Conservation (phyloP, 1,140 invertebrate genomes). For the Pseudobourletiella spinata region DNA sequence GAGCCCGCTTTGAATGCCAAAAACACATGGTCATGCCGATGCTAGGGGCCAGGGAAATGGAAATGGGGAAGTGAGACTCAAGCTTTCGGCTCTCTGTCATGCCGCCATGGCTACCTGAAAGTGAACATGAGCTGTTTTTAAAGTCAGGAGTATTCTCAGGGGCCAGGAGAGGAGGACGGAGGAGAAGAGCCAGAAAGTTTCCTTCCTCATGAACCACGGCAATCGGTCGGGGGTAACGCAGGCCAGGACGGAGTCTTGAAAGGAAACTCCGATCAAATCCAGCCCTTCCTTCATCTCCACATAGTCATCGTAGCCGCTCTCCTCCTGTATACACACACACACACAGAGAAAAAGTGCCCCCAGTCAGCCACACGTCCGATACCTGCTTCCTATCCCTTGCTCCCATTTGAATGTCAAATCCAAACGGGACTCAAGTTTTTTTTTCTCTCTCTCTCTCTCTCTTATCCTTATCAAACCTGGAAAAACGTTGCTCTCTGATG, state of each 20-base stretch:
- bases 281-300: slow-evolving; percentile 82
- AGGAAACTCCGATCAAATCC: slow-evolving; percentile 57
- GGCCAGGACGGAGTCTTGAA: slow-evolving; percentile 60
- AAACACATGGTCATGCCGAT: too few relatives aligned
- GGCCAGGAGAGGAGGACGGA: slow-evolving; percentile 76
- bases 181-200: slow-evolving; percentile 65
- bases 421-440: too few relatives aligned
- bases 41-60: background rate
- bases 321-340: slow-evolving; percentile 49
- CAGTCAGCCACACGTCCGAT: too few relatives aligned
- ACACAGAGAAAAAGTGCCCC: too few relatives aligned
- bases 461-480: too few relatives aligned
- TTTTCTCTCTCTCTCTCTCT: too few relatives aligned
- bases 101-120: slow-evolving; percentile 47
- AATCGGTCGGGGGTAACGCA: slow-evolving; percentile 53
- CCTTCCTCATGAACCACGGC: slow-evolving; percentile 54
- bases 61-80: background rate
- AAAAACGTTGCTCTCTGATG: slow-evolving; percentile 74
- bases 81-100: background rate
- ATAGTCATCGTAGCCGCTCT: slow-evolving; percentile 73
- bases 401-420: too few relatives aligned
- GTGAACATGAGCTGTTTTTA: slow-evolving; percentile 73
- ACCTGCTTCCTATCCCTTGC: too few relatives aligned
- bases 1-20: too few relatives aligned
- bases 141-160: slow-evolving; percentile 67